Evolutionary conservation across 2,797 vertebrate species (phyloP).

Genomic region (Onychomys torridus): DNA sequence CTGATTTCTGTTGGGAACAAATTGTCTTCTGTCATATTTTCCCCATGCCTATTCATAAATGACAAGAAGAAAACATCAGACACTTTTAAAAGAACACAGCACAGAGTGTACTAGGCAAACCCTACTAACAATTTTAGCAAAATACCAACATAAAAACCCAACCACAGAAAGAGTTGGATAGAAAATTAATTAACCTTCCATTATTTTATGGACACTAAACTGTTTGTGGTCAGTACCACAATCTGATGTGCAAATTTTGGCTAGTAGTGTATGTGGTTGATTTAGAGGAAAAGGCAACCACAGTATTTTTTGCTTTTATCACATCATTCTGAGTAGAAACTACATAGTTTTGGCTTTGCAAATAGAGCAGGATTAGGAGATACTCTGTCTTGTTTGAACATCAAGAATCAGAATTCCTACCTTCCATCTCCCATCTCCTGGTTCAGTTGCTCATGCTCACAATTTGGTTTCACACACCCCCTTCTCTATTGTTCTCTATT

Average conservation of each 20-base stretch:
- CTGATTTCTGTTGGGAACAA: conserved; percentile 20
- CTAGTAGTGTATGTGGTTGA: conserved; percentile 28
- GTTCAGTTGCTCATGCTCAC: background rate
- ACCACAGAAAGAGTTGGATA: background rate
- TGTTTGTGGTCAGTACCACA: background rate
- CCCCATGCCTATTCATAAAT: conserved; percentile 39
- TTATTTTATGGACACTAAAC: conserved; percentile 28
- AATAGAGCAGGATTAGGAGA: conserved; percentile 38
- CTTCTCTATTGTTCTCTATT: conserved; percentile 13
- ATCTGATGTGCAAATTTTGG: background rate
- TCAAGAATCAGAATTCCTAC: conserved; percentile 29
- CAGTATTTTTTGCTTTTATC: conserved; percentile 20
- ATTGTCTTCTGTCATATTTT: conserved; percentile 10
- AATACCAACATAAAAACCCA: conserved; percentile 32
- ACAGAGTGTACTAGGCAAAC: background rate
- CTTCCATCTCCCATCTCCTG: background rate
- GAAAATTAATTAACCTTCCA: conserved; percentile 44
- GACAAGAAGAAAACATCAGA: background rate
- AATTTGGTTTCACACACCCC: conserved; percentile 51
- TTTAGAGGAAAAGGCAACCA: background rate
- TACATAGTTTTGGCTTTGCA: conserved; percentile 44
- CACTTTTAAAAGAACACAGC: background rate
- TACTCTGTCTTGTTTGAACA: background rate
- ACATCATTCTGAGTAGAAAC: conserved; percentile 46
- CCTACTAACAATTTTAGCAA: background rate